Evolutionary conservation across 64 coral and sea anemone species (phyloP), one percentile per base, ranked within the genome.

Genomic region (Stichodactyla helianthus): DNA sequence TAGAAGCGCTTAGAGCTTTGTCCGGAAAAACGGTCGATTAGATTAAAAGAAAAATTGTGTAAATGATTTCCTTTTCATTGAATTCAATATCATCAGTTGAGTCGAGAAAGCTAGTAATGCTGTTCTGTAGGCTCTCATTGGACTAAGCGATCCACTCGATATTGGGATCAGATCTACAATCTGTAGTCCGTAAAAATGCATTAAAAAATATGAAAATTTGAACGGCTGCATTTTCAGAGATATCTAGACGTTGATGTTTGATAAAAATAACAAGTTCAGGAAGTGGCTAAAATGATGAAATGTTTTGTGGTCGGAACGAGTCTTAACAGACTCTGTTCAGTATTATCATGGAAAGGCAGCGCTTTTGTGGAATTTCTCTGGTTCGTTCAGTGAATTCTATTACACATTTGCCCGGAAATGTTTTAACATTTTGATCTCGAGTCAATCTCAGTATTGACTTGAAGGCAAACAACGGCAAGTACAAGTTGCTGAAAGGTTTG

Each of bases 231-330:
- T 74, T 74, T 35, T 35, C 27, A 8, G 63, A 20, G n/a, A 68
- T n/a, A 22, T 68, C n/a, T 68, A 74, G 68, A 74, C 68, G 68
- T 74, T 74, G 5, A 74, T 10, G 68, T 35, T 74, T 74, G 68
- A 74, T 74, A 74, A 65, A n/a, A 65, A 74, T 23, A 74, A 74
- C 68, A 74, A 74, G 25, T 74, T 31, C 68, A 74, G 68, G 68
- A 74, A 74, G 25, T 31, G 68, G 68, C 22, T 27, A 74, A 23
- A 74, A 74, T 74, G 22, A 58, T 31, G 25, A 65, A 65, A 65
- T 65, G 68, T 27, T 74, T 74, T 74, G 26, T 74, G 68, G 68
- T 74, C 27, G 23, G 25, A 31, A 74, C 25, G 9, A 28, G n/a
- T 31, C 68, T 19, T 31, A 23, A 9, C 68, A 74, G 22, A 74